A percentile compares a stretch with the other conserved stretches of the same genome.
phyloP scores from a whole-genome alignment of 2,797 vertebrate genomes.

The Antennarius maculatus region DNA sequence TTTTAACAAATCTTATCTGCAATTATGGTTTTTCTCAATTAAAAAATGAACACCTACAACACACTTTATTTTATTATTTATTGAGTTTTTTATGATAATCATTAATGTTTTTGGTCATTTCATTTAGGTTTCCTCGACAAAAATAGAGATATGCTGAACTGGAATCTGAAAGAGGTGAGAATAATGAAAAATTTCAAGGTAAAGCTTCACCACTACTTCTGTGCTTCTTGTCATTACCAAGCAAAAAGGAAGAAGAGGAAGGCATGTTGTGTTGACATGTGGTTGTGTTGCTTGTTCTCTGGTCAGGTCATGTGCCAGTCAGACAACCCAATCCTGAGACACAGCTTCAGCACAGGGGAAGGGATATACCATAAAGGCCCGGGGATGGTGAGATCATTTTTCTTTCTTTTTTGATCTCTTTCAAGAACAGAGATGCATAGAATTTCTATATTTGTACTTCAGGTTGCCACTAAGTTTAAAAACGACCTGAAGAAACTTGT shows the following conservation, averaged over 20 bases:
- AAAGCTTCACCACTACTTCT: neutral
- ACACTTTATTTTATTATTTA: too few relatives aligned
- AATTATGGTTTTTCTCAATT: too few relatives aligned
- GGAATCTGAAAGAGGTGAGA: slow-evolving; percentile 96
- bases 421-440: neutral
- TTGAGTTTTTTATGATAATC: neutral
- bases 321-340: slow-evolving; percentile 88
- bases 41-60: too few relatives aligned
- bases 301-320: slow-evolving; percentile 93
- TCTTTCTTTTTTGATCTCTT: neutral
- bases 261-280: slow-evolving; percentile 27
- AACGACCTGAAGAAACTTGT: slow-evolving; percentile 93
- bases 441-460: slow-evolving; percentile 11
- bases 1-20: too few relatives aligned
- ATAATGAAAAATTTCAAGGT: neutral
- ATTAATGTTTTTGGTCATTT: slow-evolving; percentile 5
- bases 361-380: slow-evolving; percentile 93
- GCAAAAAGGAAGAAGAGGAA: slow-evolving; percentile 3
- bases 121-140: slow-evolving; percentile 92
- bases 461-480: slow-evolving; percentile 97
- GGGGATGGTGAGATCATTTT: slow-evolving; percentile 85
- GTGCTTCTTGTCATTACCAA: neutral
- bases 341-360: slow-evolving; percentile 91
- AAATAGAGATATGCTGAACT: slow-evolving; percentile 95
- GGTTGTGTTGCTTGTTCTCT: slow-evolving; percentile 50